A percentile compares a stretch with the other conserved stretches of the same genome.
Evolutionary conservation across 2,113 vertebrate species (phyloP).

Genomic region (Mastomys natalensis): DNA sequence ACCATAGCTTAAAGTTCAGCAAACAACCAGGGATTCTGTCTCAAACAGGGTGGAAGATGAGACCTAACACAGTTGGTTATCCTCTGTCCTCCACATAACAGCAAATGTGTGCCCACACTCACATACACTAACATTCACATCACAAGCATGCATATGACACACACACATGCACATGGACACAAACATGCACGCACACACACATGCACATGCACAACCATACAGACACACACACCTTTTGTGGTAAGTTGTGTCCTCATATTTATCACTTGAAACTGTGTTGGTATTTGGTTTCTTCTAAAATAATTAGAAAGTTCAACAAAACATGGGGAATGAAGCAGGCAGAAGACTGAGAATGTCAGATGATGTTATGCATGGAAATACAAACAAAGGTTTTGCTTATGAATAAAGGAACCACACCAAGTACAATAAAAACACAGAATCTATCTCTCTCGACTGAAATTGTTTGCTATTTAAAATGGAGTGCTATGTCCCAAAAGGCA

Average conservation of each 20-base stretch:
- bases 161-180: background rate
- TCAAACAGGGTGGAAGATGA: background rate
- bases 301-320: slow-evolving; percentile 40
- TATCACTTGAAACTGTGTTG: background rate
- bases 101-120: background rate
- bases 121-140: background rate
- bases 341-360: slow-evolving; percentile 16
- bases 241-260: background rate
- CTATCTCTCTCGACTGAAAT: slow-evolving; percentile 75
- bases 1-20: background rate
- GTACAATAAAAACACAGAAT: slow-evolving; percentile 1
- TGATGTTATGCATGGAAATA: background rate
- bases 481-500: slow-evolving; percentile 72
- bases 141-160: background rate
- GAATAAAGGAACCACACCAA: background rate
- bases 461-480: slow-evolving; percentile 80
- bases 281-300: slow-evolving; percentile 29
- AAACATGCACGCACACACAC: background rate
- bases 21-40: background rate
- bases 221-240: background rate
- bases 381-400: background rate
- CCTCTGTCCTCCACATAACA: background rate
- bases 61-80: background rate
- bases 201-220: background rate
- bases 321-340: background rate